Evolutionary conservation across 2,797 vertebrate genomes (phyloP).

Genomic region (Buphagus erythrorhynchus): DNA sequence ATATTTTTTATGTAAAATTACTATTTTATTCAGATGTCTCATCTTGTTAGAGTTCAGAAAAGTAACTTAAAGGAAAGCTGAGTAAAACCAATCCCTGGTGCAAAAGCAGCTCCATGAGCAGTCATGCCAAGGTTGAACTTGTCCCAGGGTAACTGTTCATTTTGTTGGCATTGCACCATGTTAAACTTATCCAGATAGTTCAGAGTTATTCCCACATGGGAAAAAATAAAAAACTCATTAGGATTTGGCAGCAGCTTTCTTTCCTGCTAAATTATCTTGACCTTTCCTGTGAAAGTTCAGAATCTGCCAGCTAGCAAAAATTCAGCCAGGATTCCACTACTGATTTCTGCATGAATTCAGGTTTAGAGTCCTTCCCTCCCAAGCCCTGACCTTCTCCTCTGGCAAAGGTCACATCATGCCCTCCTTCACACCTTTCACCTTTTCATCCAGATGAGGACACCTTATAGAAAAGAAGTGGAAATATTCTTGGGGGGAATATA

Average conservation of each 20-base stretch:
- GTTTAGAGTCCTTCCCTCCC: neutral
- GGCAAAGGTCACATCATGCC: neutral
- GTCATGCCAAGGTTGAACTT: neutral
- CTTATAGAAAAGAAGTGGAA: neutral
- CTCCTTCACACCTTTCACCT: neutral
- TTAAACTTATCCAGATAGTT: neutral
- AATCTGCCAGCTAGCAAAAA: neutral
- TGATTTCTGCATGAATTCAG: neutral
- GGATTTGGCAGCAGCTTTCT: neutral
- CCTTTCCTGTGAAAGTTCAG: neutral
- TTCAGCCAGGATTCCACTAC: neutral
- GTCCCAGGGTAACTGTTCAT: neutral
- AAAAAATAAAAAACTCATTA: neutral
- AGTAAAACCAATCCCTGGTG: neutral
- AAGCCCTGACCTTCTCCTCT: neutral
- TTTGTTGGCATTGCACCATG: neutral
- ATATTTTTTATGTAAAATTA: slow-evolving; percentile 25
- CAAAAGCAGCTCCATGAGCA: neutral
- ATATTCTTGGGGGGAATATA: neutral
- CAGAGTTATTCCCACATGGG: neutral
- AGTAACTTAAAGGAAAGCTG: neutral
- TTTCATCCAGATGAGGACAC: neutral
- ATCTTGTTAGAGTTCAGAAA: neutral
- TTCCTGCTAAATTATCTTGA: neutral
- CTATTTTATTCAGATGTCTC: slow-evolving; percentile 10